These are phyloP conservation scores for Apamea anceps DNA, from an alignment of 2,888 invertebrate genomes.

Conservation along the genomic window DNA sequence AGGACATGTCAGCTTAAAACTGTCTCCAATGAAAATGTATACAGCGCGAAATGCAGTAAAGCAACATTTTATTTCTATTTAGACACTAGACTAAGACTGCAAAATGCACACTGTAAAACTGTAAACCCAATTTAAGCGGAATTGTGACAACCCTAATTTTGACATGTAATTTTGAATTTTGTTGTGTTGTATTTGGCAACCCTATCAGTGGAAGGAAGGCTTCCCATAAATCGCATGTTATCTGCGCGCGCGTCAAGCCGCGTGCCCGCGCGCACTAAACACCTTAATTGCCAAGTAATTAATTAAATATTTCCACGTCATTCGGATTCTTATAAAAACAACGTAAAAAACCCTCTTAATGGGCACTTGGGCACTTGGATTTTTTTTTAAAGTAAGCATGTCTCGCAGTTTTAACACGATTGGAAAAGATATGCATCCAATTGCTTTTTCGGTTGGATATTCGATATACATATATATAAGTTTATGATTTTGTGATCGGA, in stretches of 20 bases:
- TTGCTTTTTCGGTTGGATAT: conserved; percentile 8
- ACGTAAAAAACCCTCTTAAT: conserved; percentile 41
- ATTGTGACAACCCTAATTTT: background rate
- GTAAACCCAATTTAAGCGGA: background rate
- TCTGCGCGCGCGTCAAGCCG: conserved; percentile 60
- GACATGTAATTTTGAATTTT: too few relatives aligned
- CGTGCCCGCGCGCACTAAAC: conserved; percentile 60
- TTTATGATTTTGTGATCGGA: background rate
- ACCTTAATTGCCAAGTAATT: conserved; percentile 65
- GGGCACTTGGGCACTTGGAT: conserved; percentile 5
- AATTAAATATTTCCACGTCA: conserved; percentile 61
- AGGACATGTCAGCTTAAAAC: conserved; percentile 1
- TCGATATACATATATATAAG: background rate
- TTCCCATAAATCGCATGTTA: conserved; percentile 66
- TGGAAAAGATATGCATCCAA: background rate
- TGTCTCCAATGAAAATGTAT: conserved; percentile 11
- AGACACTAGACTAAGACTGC: conserved; percentile 4
- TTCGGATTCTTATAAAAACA: conserved; percentile 35
- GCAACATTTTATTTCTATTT: conserved; percentile 35
- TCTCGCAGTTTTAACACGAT: background rate
- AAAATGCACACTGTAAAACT: background rate
- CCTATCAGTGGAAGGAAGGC: conserved; percentile 30
- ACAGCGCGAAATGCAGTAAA: conserved; percentile 21
- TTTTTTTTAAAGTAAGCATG: conserved; percentile 4
- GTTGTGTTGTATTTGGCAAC: conserved; percentile 40